Base-by-base conservation (phyloP, 1,140 invertebrate genomes). In the Polypedilum vanderplanki region DNA sequence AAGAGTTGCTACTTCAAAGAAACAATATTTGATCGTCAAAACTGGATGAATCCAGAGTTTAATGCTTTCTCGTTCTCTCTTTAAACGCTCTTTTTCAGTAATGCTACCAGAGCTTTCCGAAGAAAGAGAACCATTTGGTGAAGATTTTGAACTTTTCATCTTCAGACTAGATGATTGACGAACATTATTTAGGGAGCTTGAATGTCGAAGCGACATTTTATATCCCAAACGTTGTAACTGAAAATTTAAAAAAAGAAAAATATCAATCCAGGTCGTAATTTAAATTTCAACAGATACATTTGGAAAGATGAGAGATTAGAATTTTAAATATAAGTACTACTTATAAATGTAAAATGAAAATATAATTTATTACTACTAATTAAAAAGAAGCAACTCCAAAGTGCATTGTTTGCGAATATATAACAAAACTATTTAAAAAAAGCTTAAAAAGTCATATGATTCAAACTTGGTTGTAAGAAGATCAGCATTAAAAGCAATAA, bases 11-110 rank as follows among this genome's bases (percentile, higher is more conserved):
- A 91, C 82, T 88, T 97, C 95, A 78, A 87, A 86, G 78, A 89
- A 80, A 85, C 93, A 96, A 85, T 94, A 97, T 80, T 93, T 90
- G 46, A 95, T 77, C 10, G 95, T 97, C 76, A 85, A 87, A 73
- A 97, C 79, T 24, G 96, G 96, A 80, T 88, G 88, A 79, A 91
- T 87, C 95, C 95, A 98, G 75, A 98, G 81, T 41, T 96, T 93
- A 77, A 97, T 82, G 79, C 88, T 87, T 79, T 87, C 85, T 12
- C 87, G 80, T 78, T 89, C 87, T 77, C 80, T 77, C 15, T 79
- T 78, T 75, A 86, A 85, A 75, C 80, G 80, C 77, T 84, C 81
- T 80, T 83, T 85, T 77, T 79, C 74, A 12, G 46, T 73, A 0
- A 24, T 7, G 1, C 65, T 76, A 46, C 74, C 74, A 20, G 75